phyloP scores from a whole-genome alignment of 2,113 vertebrate genomes.

The Pelvicachromis taeniatus region DNA sequence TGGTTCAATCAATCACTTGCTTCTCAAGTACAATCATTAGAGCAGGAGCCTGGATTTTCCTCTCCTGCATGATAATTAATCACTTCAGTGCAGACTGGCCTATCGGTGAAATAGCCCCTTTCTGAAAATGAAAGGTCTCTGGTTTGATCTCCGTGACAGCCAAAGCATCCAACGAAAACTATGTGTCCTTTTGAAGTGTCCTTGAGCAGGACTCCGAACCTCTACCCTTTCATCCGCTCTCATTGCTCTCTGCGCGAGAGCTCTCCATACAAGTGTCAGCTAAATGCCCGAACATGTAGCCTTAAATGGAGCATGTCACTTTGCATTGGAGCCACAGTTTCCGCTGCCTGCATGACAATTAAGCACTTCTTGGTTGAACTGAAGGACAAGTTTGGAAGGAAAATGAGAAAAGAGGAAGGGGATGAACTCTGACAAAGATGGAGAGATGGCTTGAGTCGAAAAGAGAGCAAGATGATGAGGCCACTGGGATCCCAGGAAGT shows the following conservation, averaged over 20 bases:
- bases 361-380: background rate
- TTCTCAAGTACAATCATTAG: background rate
- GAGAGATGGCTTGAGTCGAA: background rate
- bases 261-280: background rate
- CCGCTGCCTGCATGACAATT: constrained; percentile 18
- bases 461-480: constrained; percentile 13
- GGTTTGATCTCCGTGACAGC: background rate
- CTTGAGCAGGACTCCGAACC: background rate
- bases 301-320: background rate
- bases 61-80: constrained; percentile 18
- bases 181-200: background rate
- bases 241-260: background rate
- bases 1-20: constrained; percentile 1
- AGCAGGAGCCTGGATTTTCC: background rate
- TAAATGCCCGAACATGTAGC: background rate
- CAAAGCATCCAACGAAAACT: background rate
- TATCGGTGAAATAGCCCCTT: background rate
- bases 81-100: background rate
- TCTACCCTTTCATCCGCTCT: background rate
- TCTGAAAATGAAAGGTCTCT: background rate
- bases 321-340: background rate
- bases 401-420: background rate
- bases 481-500: constrained; percentile 9
- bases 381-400: constrained; percentile 17
- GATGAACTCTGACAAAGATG: background rate